phyloP scores from a whole-genome alignment of 2,888 invertebrate genomes.

The Cataglyphis rosenhaueri region DNA sequence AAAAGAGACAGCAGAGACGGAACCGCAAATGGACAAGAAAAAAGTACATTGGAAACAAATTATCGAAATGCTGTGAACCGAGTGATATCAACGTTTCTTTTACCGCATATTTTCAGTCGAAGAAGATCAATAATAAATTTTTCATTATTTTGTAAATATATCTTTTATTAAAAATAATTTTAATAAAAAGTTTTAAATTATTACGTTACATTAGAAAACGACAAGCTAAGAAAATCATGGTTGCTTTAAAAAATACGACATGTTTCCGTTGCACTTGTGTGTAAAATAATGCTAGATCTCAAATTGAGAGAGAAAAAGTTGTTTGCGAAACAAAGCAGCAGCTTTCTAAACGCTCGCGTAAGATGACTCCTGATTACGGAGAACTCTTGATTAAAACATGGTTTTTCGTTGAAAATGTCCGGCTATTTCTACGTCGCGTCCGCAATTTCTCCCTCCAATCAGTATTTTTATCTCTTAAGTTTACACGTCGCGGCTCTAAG shows the following conservation, averaged over 20 bases:
- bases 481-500: background rate
- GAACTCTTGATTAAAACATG: constrained; percentile 62
- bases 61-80: constrained; percentile 21
- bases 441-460: background rate
- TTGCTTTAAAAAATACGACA: background rate
- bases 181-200: background rate
- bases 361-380: constrained; percentile 54
- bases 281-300: constrained; percentile 16
- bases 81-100: constrained; percentile 18
- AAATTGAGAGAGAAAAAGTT: constrained; percentile 11
- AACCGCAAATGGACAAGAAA: constrained; percentile 23
- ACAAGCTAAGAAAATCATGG: background rate
- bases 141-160: background rate
- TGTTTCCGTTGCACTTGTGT: background rate
- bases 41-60: constrained; percentile 29
- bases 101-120: background rate
- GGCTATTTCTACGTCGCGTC: background rate
- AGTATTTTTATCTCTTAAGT: background rate
- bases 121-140: background rate
- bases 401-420: constrained; percentile 62
- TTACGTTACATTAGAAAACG: background rate
- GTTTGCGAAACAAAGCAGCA: constrained; percentile 28
- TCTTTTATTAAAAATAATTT: background rate
- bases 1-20: background rate
- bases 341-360: constrained; percentile 52